These are phyloP conservation scores for Scomber colias DNA, from an alignment of 2,113 vertebrate species.

Conservation along the genomic window DNA sequence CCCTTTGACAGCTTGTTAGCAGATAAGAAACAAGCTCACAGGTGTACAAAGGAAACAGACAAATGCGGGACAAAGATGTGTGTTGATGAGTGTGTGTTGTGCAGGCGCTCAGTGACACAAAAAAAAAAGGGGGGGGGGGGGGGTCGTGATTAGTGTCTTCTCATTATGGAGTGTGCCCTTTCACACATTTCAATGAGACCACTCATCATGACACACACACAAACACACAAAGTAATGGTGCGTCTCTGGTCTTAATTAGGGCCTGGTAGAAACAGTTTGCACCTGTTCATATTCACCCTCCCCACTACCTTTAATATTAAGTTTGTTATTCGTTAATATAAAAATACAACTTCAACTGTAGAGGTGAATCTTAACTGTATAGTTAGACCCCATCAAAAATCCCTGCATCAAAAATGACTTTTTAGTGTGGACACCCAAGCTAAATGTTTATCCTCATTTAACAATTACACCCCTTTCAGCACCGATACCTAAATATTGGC, in stretches of 20 bases:
- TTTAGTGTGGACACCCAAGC: background rate
- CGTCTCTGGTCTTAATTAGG: constrained; percentile 37
- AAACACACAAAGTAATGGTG: background rate
- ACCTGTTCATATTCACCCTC: constrained; percentile 14
- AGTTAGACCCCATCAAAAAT: too few species aligned
- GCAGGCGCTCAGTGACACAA: background rate
- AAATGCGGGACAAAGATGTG: constrained; percentile 1
- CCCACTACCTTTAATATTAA: constrained; percentile 34
- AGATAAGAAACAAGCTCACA: constrained; percentile 28
- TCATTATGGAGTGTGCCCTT: constrained; percentile 42
- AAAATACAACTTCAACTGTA: constrained; percentile 19
- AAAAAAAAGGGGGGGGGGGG: fast-evolving
- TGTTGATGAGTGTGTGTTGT: background rate
- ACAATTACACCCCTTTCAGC: too few species aligned
- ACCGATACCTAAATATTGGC: background rate
- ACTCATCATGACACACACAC: constrained; percentile 35
- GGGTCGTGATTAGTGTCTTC: constrained; percentile 51
- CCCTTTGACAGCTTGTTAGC: constrained; percentile 50
- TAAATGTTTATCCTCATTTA: too few species aligned
- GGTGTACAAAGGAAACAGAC: constrained; percentile 39
- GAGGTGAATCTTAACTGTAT: background rate
- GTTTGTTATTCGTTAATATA: constrained; percentile 23
- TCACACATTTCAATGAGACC: constrained; percentile 41
- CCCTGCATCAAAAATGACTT: background rate
- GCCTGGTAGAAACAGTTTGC: constrained; percentile 39